Conservation (phyloP, 2,888 invertebrate genomes). For the Lepidonotus clava region DNA sequence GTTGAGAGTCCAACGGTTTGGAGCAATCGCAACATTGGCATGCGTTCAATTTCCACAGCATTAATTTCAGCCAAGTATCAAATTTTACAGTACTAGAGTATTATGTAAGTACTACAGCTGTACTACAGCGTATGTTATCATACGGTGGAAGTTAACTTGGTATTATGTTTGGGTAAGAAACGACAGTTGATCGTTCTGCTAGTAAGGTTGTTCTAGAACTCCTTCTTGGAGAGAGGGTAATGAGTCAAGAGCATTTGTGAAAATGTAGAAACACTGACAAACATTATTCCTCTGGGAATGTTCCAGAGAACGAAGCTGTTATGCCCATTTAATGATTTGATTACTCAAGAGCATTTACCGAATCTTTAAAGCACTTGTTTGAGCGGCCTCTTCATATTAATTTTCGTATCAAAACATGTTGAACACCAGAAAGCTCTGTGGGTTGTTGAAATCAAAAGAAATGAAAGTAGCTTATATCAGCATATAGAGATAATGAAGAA, state of each 20-base stretch:
- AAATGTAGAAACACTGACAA: slow-evolving; percentile 49
- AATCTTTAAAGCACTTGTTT: background rate
- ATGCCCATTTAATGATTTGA: background rate
- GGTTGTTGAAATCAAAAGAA: background rate
- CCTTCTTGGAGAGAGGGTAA: background rate
- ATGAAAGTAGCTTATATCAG: background rate
- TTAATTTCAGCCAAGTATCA: background rate
- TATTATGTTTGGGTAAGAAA: too few species aligned
- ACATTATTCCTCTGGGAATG: slow-evolving; percentile 31
- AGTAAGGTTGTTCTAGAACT: too few species aligned
- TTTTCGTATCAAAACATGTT: background rate
- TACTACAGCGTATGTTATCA: too few species aligned
- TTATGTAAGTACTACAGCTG: too few species aligned
- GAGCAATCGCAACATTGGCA: slow-evolving; percentile 43
- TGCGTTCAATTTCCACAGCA: background rate
- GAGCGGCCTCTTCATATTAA: background rate
- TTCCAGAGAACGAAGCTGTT: background rate
- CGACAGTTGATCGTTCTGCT: too few species aligned
- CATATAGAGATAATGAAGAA: too few species aligned
- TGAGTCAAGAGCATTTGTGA: slow-evolving; percentile 46
- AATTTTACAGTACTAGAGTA: too few species aligned
- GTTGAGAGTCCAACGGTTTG: background rate
- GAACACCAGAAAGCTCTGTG: slow-evolving; percentile 43
- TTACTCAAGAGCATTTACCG: background rate
- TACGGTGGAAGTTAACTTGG: too few species aligned